These are phyloP conservation scores for Cylloceria caligata DNA, from an alignment of 2,888 invertebrate species.

Conservation along the genomic window DNA sequence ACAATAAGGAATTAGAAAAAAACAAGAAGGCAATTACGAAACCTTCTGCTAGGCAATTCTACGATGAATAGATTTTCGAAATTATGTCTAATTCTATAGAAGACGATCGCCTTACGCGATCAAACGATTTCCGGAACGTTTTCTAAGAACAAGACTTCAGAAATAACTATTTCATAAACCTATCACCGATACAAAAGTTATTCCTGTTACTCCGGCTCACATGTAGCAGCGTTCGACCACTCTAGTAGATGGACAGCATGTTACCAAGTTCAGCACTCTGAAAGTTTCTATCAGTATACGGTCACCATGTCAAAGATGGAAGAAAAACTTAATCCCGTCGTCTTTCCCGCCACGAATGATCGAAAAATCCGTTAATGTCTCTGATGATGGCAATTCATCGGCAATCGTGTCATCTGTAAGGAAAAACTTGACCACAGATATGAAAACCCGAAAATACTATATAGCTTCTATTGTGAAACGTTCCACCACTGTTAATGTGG, in stretches of 20 bases:
- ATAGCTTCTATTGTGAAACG: slow-evolving; percentile 38
- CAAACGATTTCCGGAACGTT: not conserved
- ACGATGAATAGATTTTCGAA: not conserved
- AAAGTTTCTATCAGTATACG: slow-evolving; percentile 33
- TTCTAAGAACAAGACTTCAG: slow-evolving; percentile 40
- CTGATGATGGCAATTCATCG: not conserved
- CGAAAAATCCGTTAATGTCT: slow-evolving; percentile 7
- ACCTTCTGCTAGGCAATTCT: slow-evolving; percentile 32
- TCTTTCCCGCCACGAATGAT: slow-evolving; percentile 23
- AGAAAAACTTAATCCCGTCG: slow-evolving; percentile 20
- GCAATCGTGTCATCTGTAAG: not conserved
- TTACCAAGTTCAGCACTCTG: slow-evolving; percentile 25
- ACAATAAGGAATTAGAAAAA: slow-evolving; percentile 65
- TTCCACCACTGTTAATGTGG: not conserved
- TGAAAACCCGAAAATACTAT: slow-evolving; percentile 60
- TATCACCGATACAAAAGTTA: slow-evolving; percentile 19
- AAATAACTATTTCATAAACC: slow-evolving; percentile 24
- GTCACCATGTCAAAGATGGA: slow-evolving; percentile 55
- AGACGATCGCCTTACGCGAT: not conserved
- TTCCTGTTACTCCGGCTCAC: slow-evolving; percentile 31
- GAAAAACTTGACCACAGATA: slow-evolving; percentile 25
- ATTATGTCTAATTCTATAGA: not conserved
- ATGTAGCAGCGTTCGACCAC: slow-evolving; percentile 15
- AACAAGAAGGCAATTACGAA: slow-evolving; percentile 61
- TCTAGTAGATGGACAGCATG: slow-evolving; percentile 12